These are phyloP conservation scores for Philopotamus ludificatus DNA, from an alignment of 1,140 invertebrate species.

Conservation along the genomic window DNA sequence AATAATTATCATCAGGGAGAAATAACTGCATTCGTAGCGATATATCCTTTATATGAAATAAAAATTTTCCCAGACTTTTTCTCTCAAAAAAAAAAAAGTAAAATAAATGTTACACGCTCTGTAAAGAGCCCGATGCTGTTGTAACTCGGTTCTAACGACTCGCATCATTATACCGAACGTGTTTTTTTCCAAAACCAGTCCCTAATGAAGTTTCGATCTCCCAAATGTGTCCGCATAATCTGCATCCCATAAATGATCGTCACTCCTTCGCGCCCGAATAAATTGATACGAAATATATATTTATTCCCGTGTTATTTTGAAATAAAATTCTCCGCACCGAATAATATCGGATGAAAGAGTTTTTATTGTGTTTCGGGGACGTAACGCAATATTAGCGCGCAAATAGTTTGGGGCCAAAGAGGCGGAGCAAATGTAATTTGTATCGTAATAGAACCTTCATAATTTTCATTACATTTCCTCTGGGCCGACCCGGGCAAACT, in stretches of 20 bases:
- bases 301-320: too few relatives aligned
- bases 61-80: too few relatives aligned
- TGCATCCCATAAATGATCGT: conserved; percentile 26
- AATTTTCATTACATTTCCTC: conserved; percentile 18
- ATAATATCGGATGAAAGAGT: background rate
- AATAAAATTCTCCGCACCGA: too few relatives aligned
- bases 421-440: background rate
- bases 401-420: background rate
- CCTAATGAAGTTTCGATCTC: conserved; percentile 39
- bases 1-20: too few relatives aligned
- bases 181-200: conserved; percentile 32
- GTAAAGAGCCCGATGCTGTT: conserved; percentile 26
- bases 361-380: background rate
- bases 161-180: conserved; percentile 33
- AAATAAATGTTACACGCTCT: too few relatives aligned
- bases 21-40: too few relatives aligned
- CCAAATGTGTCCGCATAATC: conserved; percentile 30
- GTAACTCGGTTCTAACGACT: conserved; percentile 38
- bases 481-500: conserved; percentile 10
- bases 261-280: too few relatives aligned
- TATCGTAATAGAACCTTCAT: background rate
- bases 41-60: too few relatives aligned
- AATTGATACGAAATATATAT: too few relatives aligned
- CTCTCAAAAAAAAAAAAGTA: too few relatives aligned
- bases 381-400: background rate